Conservation (phyloP, 2,888 invertebrate species). For the Coelinius sp. region DNA sequence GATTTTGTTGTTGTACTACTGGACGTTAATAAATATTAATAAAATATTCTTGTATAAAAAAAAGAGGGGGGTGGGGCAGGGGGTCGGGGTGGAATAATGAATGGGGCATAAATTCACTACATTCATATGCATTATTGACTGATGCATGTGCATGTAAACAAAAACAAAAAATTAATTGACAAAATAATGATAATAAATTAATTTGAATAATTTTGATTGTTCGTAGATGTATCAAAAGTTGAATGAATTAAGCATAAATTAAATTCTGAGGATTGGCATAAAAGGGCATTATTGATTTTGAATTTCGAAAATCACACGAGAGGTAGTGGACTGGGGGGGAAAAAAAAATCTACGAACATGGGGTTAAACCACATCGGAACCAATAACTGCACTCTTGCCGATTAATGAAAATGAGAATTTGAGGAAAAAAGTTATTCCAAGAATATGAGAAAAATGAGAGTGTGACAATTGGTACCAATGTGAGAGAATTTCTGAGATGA, state of each 20-base stretch:
- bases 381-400: background rate
- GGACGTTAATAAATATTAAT: constrained; percentile 37
- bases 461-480: constrained; percentile 60
- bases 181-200: background rate
- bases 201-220: background rate
- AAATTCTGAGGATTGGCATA: background rate
- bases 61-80: background rate
- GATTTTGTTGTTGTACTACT: constrained; percentile 41
- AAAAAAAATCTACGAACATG: constrained; percentile 4
- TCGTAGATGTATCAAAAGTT: background rate
- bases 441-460: background rate
- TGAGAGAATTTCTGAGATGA: constrained; percentile 68
- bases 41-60: constrained; percentile 22
- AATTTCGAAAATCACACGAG: background rate
- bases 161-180: background rate
- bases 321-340: background rate
- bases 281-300: background rate
- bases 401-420: constrained; percentile 25
- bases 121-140: constrained; percentile 27
- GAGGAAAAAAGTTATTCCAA: background rate
- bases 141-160: constrained; percentile 31
- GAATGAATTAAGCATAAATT: background rate
- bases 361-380: background rate
- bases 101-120: constrained; percentile 23
- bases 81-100: constrained; percentile 17